A percentile compares a stretch with the other conserved stretches of the same genome.
These are phyloP conservation scores for Gallinago jamesoni DNA, from an alignment of 2,113 vertebrate species.

Conservation along the genomic window DNA sequence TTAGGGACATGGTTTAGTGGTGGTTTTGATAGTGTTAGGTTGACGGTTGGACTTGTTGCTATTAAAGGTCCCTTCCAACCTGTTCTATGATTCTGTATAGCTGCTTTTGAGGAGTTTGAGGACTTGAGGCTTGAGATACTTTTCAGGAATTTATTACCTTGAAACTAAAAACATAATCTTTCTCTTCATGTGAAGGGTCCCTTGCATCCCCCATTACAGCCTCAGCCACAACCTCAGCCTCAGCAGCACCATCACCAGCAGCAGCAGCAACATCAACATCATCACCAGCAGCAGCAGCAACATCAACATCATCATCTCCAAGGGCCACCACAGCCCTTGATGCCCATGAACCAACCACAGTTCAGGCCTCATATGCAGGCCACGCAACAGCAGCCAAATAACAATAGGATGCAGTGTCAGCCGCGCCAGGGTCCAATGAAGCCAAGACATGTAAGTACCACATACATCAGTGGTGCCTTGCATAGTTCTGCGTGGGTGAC, in stretches of 20 bases:
- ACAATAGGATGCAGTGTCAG: slow-evolving; percentile 82
- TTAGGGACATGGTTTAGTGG: background rate
- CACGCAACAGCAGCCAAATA: slow-evolving; percentile 72
- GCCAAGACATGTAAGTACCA: slow-evolving; percentile 85
- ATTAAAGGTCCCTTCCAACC: background rate
- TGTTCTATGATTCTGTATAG: background rate
- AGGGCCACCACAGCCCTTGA: slow-evolving; percentile 78
- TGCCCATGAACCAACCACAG: slow-evolving; percentile 85
- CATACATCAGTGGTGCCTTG: rapidly evolving
- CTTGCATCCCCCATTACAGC: slow-evolving; percentile 82
- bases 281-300: slow-evolving; percentile 73
- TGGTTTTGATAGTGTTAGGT: background rate
- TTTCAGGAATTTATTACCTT: background rate
- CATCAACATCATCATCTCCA: slow-evolving; percentile 83
- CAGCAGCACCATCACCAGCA: slow-evolving; percentile 75
- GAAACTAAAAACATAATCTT: background rate
- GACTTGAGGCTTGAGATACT: background rate
- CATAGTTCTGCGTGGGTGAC: background rate
- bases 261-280: slow-evolving; percentile 72
- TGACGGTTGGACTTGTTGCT: background rate
- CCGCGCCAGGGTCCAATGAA: slow-evolving; percentile 82
- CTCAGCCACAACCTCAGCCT: slow-evolving; percentile 79
- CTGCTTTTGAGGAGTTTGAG: background rate
- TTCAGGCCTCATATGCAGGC: slow-evolving; percentile 85
- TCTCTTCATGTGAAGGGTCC: slow-evolving; percentile 76